phyloP scores from a whole-genome alignment of 2,797 vertebrate species.

The Bryconaethiops microstoma region DNA sequence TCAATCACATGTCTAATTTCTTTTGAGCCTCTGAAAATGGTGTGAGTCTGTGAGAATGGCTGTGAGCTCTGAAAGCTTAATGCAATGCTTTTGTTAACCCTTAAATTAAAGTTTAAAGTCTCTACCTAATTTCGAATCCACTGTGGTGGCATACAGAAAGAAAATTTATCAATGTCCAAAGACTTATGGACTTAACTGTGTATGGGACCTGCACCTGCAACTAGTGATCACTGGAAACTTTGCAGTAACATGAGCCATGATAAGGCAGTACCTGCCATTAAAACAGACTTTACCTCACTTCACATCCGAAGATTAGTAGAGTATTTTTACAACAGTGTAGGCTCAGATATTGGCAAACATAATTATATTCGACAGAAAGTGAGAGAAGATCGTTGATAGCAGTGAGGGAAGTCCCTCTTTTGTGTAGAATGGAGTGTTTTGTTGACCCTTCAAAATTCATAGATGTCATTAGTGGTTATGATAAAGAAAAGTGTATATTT shows the following conservation, averaged over 20 bases:
- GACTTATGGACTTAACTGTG: no score
- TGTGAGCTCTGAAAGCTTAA: no score
- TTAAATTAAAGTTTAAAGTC: no score
- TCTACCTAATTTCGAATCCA: no score
- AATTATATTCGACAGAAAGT: slow-evolving; percentile 55
- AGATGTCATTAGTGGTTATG: slow-evolving; percentile 34
- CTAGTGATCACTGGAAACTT: slow-evolving; percentile 11
- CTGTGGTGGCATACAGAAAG: no score
- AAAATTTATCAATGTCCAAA: no score
- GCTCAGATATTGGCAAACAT: slow-evolving; percentile 26
- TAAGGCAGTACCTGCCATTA: not conserved
- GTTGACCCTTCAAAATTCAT: slow-evolving; percentile 45
- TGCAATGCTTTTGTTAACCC: no score
- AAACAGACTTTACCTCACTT: not conserved
- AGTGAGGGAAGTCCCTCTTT: slow-evolving; percentile 46
- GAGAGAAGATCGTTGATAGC: slow-evolving; percentile 50
- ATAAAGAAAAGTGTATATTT: slow-evolving; percentile 35
- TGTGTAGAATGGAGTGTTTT: slow-evolving; percentile 52
- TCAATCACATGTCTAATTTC: no score
- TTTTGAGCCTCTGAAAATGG: no score
- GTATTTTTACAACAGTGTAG: slow-evolving; percentile 1
- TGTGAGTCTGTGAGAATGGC: no score
- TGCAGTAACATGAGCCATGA: slow-evolving; percentile 10
- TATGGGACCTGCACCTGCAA: slow-evolving; percentile 29
- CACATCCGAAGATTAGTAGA: slow-evolving; percentile 13